phyloP scores from a whole-genome alignment of 2,113 vertebrate species.

The Stigmatopora argus region DNA sequence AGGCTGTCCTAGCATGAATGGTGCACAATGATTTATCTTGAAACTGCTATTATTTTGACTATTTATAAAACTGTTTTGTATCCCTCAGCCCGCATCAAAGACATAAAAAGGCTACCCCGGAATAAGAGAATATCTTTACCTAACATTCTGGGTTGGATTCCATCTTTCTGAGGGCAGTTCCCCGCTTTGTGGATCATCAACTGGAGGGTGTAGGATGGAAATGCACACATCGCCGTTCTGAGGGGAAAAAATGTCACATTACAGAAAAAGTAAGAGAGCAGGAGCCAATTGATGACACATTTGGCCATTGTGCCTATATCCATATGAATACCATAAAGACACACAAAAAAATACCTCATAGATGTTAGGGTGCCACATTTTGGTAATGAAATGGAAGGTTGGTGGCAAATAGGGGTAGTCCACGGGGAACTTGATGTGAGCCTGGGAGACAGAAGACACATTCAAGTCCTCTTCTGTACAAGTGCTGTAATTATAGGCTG shows the following conservation, averaged over 20 bases:
- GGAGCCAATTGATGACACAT: neutral
- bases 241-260: neutral
- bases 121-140: slow-evolving; percentile 64
- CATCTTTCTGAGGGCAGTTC: slow-evolving; percentile 96
- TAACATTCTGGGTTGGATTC: slow-evolving; percentile 99
- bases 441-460: slow-evolving; percentile 65
- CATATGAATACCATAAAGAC: neutral
- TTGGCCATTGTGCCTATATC: neutral
- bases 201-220: slow-evolving; percentile 96
- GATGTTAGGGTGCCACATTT: slow-evolving; percentile 99
- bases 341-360: slow-evolving; percentile 83
- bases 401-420: slow-evolving; percentile 98
- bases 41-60: too few species aligned
- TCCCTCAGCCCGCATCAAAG: neutral
- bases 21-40: too few species aligned
- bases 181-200: slow-evolving; percentile 97
- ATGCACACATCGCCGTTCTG: slow-evolving; percentile 98
- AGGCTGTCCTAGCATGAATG: too few species aligned
- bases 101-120: neutral
- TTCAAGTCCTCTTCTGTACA: slow-evolving; percentile 1
- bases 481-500: neutral
- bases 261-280: neutral
- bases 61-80: neutral
- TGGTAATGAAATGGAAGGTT: slow-evolving; percentile 97
- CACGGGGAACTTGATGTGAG: slow-evolving; percentile 97